Conservation (phyloP, 2,113 vertebrate species). For the Siphamia tubifer region DNA sequence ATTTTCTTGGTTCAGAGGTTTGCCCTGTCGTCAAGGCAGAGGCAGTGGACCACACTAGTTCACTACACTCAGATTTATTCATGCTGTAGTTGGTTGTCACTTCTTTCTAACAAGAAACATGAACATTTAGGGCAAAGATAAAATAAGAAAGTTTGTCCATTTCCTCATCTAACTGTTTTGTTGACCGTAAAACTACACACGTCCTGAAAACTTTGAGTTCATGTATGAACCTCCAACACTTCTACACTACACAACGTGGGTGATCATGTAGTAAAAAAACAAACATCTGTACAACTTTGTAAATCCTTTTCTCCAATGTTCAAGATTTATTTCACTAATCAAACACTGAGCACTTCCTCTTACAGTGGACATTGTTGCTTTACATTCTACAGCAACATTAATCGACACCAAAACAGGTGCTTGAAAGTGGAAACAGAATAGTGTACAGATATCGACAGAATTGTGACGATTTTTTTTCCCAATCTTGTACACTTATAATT, state of each 20-base stretch:
- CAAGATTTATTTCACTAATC: not conserved
- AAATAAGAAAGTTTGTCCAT: not conserved
- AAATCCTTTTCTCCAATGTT: not conserved
- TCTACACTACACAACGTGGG: no score
- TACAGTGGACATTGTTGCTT: not conserved
- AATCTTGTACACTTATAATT: not conserved
- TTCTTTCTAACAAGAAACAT: slow-evolving; percentile 4
- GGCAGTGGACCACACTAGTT: not conserved
- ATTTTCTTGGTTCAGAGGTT: not conserved
- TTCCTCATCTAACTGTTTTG: not conserved
- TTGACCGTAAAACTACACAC: not conserved
- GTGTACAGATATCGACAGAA: not conserved
- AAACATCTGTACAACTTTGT: not conserved
- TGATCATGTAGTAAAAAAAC: no score
- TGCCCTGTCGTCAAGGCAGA: not conserved
- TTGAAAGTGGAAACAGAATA: not conserved
- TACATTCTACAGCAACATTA: not conserved
- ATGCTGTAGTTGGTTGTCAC: slow-evolving; percentile 9
- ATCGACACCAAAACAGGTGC: not conserved
- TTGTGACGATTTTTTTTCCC: not conserved
- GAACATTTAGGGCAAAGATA: not conserved
- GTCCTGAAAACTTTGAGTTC: slow-evolving; percentile 5
- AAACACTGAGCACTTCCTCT: not conserved
- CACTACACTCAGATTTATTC: slow-evolving; percentile 12
- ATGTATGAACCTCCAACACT: not conserved